Evolutionary conservation across 2,888 invertebrate species (phyloP).

Genomic region (Tryphoninae sp.): DNA sequence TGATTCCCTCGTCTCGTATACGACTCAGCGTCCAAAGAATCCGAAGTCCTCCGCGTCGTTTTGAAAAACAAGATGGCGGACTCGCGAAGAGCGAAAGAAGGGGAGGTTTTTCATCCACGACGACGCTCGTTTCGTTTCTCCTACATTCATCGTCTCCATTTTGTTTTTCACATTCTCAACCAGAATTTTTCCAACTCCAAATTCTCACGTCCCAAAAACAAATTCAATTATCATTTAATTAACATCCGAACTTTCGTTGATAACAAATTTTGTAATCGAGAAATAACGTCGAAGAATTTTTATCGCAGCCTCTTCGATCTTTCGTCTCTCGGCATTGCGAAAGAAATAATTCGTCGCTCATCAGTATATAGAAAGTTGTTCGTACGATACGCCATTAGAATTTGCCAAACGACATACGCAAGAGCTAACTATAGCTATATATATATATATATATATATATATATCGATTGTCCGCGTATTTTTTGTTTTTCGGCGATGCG

Average conservation of each 20-base stretch:
- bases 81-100: conserved; percentile 30
- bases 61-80: conserved; percentile 6
- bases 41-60: conserved; percentile 36
- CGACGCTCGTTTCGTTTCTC: conserved; percentile 29
- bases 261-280: neutral
- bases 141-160: neutral
- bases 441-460: neutral
- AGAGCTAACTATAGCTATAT: conserved; percentile 35
- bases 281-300: neutral
- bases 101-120: conserved; percentile 45
- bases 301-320: neutral
- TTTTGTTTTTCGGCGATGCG: conserved; percentile 48
- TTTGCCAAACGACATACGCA: conserved; percentile 26
- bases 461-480: conserved; percentile 1
- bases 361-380: conserved; percentile 38
- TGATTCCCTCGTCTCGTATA: conserved; percentile 72
- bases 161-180: conserved; percentile 28
- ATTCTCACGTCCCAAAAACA: neutral
- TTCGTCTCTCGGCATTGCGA: neutral
- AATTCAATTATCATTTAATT: conserved; percentile 29
- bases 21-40: conserved; percentile 41
- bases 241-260: conserved; percentile 8
- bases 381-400: conserved; percentile 15
- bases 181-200: neutral
- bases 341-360: conserved; percentile 40